Evolutionary conservation across 2,797 vertebrate species (phyloP), one percentile per base, ranked within the genome.

Genomic region (Lacerta bilineata): DNA sequence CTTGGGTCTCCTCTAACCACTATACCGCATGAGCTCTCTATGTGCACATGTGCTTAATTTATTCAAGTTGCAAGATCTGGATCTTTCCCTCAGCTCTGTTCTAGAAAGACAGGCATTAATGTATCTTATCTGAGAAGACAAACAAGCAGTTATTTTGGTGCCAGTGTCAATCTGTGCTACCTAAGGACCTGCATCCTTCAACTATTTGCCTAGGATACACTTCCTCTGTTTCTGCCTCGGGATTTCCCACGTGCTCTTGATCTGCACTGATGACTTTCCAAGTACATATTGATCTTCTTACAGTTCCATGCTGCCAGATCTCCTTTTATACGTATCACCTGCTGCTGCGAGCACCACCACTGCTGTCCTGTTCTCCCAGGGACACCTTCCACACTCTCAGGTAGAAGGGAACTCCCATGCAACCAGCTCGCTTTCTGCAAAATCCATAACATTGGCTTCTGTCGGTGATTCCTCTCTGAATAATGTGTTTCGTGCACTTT

Each of bases 391-490:
- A 9, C 0, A 5, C 41, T 0, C 61, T 17, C 4, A 13, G 13
- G 29, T 66, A 50, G 36, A 36, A 72, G 36, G 43, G 29, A 83
- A 59, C 9, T 50, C 43, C 27, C 36, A 43, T 55, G 17, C 18
- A 79, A 36, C n/a, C 43, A 8, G 55, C 25, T 18, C 8, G 23
- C 13, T 27, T n/a, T 25, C 27, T 33, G 82, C 46, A 68, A 87
- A 90, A 84, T 80, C 82, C 20, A 17, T 69, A 43, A 41, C n/a
- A 43, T 33, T 69, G 82, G 36, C 71, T 81, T 29, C 29, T 81
- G 18, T 46, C 10, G 43, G 29, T 43, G 41, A 74, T 80, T 50
- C 55, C 41, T 36, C 41, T 85, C 36, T 68, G 61, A 88, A 76
- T 76, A 85, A 76, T 46, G 55, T 39, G 13, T 43, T 39, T 46